Evolutionary conservation across 37 sponge, comb jelly and placozoan species (phyloP), one percentile per base, ranked within the genome.

Genomic region (Oscarella lobularis): DNA sequence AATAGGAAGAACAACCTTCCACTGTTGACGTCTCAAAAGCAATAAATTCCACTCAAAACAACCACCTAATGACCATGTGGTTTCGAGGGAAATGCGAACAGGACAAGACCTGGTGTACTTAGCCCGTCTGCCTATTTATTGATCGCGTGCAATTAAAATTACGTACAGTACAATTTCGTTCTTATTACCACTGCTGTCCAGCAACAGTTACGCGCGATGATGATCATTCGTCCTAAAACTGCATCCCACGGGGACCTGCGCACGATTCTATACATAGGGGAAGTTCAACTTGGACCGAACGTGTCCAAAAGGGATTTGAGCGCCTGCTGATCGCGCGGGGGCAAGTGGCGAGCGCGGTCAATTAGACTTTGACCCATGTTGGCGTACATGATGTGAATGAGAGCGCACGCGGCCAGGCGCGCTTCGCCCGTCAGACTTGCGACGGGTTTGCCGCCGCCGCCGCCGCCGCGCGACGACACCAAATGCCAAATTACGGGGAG

Each of bases 401-500:
- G 60, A 27, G 9, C 20, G 60, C 14, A 48, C 20, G 60, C 60
- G 14, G 60, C 60, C 9, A 48, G 60, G 9, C 60, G 60, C 20
- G 60, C 9, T 48, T 48, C 60, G 60, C 20, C 20, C 60, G 60
- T 48, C 60, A 48, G 9, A 9, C 9, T 27, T 48, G 60, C 9
- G 9, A 20, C 14, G 20, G 14, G 9, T 20, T 48, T 48, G 9
- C 60, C 89, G 30, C 77, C 74, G 2, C 41, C 32, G 9, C 60
- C 89, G 30, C 77, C 74, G 2, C 41, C 32, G 67, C 67, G 77
- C 37, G 55, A 3, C 0, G 79, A 66, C n/a, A 93, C 9, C 29
- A 87, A 78, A 32, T 87, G 73, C 85, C 88, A 93, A 38, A 87
- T 31, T 1, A 90, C 84, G 1, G 94, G 94, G 36, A 93, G 74